Evolutionary conservation across 2,888 invertebrate genomes (phyloP).

Genomic region (Amphipyra tragopoginis): DNA sequence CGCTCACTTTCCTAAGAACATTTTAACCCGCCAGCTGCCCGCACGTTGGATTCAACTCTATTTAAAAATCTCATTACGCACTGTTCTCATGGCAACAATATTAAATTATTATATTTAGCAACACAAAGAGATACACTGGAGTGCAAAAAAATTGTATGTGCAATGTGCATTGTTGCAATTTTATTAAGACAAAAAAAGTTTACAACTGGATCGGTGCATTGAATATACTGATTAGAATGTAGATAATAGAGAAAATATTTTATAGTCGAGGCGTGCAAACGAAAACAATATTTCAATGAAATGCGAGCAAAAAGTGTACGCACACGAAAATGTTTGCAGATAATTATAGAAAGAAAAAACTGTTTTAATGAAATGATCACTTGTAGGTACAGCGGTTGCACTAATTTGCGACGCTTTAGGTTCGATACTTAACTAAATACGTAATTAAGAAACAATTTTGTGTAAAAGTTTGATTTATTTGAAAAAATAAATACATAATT

Average conservation of each 20-base stretch:
- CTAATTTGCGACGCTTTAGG: conserved; percentile 1
- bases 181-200: conserved; percentile 58
- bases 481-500: too few species aligned
- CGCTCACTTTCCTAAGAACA: background rate
- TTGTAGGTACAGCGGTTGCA: background rate
- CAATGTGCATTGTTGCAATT: conserved; percentile 54
- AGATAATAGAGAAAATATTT: conserved; percentile 59
- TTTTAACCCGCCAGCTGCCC: background rate
- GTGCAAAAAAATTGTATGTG: conserved; percentile 41
- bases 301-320: conserved; percentile 41
- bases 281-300: conserved; percentile 45
- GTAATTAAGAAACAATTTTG: too few species aligned
- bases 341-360: conserved; percentile 29
- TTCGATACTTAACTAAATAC: too few species aligned
- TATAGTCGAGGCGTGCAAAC: conserved; percentile 53
- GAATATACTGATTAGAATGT: conserved; percentile 59
- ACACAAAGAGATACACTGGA: conserved; percentile 22
- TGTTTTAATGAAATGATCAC: conserved; percentile 10
- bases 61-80: conserved; percentile 7
- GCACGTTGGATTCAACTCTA: background rate
- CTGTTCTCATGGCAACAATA: conserved; percentile 24
- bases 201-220: conserved; percentile 46
- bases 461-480: background rate
- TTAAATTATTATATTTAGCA: conserved; percentile 39
- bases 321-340: conserved; percentile 41